Evolutionary conservation across 2,888 invertebrate genomes (phyloP).

Genomic region (Tanypteryx hageni): DNA sequence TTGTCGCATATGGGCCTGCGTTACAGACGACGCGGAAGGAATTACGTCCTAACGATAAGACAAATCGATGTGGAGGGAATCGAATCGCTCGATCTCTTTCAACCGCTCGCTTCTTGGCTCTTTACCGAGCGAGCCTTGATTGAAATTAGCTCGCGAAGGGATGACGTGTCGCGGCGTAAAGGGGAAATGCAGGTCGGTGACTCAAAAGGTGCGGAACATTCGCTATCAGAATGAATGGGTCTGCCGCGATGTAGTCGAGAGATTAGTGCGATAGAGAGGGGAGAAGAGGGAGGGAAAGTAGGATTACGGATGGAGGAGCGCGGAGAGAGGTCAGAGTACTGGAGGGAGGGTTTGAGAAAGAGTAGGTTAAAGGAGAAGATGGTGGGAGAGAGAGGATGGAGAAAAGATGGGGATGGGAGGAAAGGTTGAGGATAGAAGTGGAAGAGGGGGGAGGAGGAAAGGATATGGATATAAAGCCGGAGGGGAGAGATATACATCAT

Average conservation of each 20-base stretch:
- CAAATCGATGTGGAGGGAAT: neutral
- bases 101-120: neutral
- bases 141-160: slow-evolving; percentile 49
- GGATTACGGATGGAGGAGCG: neutral
- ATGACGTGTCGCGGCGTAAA: slow-evolving; percentile 21
- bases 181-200: slow-evolving; percentile 39
- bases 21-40: neutral
- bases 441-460: no score
- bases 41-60: neutral
- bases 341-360: slow-evolving; percentile 29
- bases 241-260: slow-evolving; percentile 45
- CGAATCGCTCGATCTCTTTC: neutral
- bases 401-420: no score
- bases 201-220: slow-evolving; percentile 15
- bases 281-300: neutral
- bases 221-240: slow-evolving; percentile 27
- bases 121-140: slow-evolving; percentile 65
- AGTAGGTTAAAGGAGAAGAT: neutral
- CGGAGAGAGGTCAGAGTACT: slow-evolving; percentile 6
- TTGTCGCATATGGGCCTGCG: no score
- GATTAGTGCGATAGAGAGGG: slow-evolving; percentile 36
- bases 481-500: neutral
- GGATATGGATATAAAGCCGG: neutral
- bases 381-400: no score
- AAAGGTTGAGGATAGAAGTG: no score